These are phyloP conservation scores for Meiosimyza decipiens DNA, from an alignment of 2,888 invertebrate genomes.

Conservation along the genomic window DNA sequence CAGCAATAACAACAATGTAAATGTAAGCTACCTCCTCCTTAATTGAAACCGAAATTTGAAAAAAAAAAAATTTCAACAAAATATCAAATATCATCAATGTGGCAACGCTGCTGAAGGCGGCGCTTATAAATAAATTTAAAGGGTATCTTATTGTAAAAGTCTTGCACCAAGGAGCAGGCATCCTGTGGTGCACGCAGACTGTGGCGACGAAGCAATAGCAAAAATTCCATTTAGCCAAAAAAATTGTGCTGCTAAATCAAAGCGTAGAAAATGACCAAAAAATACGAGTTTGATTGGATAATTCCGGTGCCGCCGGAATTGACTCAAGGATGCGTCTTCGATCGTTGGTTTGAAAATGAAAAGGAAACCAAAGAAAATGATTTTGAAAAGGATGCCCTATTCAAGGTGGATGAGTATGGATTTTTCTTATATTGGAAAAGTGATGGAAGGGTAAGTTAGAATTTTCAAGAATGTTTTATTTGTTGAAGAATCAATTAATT, in stretches of 20 bases:
- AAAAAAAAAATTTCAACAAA: no score
- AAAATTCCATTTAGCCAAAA: not conserved
- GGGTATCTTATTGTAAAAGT: not conserved
- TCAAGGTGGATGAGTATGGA: slow-evolving; percentile 96
- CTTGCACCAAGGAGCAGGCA: not conserved
- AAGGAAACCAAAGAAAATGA: slow-evolving; percentile 85
- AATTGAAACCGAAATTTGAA: no score
- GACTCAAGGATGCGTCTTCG: slow-evolving; percentile 87
- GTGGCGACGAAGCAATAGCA: not conserved
- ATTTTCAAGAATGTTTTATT: not conserved
- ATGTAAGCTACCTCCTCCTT: not conserved
- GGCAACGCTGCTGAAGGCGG: not conserved
- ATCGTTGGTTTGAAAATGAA: slow-evolving; percentile 96
- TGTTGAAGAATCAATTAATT: slow-evolving; percentile 1
- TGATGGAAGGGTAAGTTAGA: slow-evolving; percentile 81
- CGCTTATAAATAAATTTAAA: not conserved
- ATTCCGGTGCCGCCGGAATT: slow-evolving; percentile 88
- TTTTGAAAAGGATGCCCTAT: slow-evolving; percentile 85
- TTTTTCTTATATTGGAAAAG: slow-evolving; percentile 99
- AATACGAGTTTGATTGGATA: slow-evolving; percentile 99
- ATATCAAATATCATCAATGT: slow-evolving; percentile 7
- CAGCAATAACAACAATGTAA: not conserved
- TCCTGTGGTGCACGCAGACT: not conserved
- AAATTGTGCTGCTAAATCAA: not conserved
- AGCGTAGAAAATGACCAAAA: slow-evolving; percentile 85